Evolutionary conservation across 2,888 invertebrate genomes (phyloP), one percentile per base, ranked within the genome.

Genomic region (Euproctis similis): DNA sequence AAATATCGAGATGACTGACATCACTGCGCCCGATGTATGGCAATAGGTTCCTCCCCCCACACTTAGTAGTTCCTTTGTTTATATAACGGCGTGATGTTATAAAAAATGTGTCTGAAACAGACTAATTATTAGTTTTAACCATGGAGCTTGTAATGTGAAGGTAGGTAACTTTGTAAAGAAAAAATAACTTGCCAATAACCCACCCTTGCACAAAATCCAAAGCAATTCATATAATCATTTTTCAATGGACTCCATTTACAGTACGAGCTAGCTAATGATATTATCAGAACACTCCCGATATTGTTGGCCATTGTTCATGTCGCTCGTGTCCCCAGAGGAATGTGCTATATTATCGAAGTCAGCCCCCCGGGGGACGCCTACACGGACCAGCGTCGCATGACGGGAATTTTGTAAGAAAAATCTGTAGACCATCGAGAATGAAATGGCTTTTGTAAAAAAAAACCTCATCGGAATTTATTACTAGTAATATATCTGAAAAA

Each of bases 331-430:
- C 37, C 36, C 39, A 9, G 12, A 34, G 36, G 42, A 42, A 41
- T 46, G 38, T 41, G 37, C 42, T 45, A 41, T 47, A 42, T 39
- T 45, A 42, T 42, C 26, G 38, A 27, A 28, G 20, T 12, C 26
- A 30, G 26, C 38, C 49, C 27, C n/a, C n/a, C 42, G 4, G 8
- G 44, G 41, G 54, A 40, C 11, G 22, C 25, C 39, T 43, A 39
- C 40, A 42, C 40, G 35, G 30, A 27, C 30, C 30, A 34, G 33
- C 28, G 47, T 42, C 36, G 41, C 42, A 39, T 41, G 43, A 40
- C 44, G 24, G 31, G 40, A 45, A 52, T 50, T 11, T 8, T 39
- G 32, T 50, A 39, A 50, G 37, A 30, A 41, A 37, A 37, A 48
- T 48, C 32, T 36, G 26, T 34, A 32, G 35, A 24, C 4, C 31